Base-by-base conservation (phyloP, 1,140 invertebrate species). In the Argopecten irradians region DNA sequence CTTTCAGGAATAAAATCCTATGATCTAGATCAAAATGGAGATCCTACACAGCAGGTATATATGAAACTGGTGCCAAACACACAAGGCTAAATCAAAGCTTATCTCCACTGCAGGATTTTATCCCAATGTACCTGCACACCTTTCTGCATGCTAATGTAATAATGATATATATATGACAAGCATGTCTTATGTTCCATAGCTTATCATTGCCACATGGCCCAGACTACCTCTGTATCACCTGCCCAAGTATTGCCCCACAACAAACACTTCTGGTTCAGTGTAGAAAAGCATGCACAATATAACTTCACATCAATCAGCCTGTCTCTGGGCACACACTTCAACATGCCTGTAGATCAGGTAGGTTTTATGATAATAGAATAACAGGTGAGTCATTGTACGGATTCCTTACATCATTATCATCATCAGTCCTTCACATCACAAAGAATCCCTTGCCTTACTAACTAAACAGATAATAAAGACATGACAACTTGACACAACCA, bases 61-160 rank as follows among this genome's bases (percentile, higher is more conserved):
- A 16, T 46, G 43, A 16, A 46, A 46, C 14, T 16, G 43, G 13
- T 19, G 9, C 43, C 22, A 19, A 46, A 46, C n/a, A 39, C 22
- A 71, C 55, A 8, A 71, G n/a, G 5, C 55, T 46, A 46, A 39
- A 28, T 71, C 55, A 28, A 5, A 5, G 55, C 1, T 71, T 5
- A 71, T 71, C 55, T 71, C 55, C 5, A 71, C 55, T 71, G 55
- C 55, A 71, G n/a, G 22, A 71, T 71, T 71, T 71, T 71, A 71
- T 71, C 55, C n/a, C 22, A n/a, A n/a, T 71, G 55, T 71, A 71
- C 55, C 55, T 71, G 55, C n/a, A 71, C n/a, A 71, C 55, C n/a
- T 39, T 71, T 71, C 43, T 71, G 1, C 55, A 71, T n/a, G 22
- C 22, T 28, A 71, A 71, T 71, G 55, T 71, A 28, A 71, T 71